phyloP scores from a whole-genome alignment of 2,888 invertebrate genomes.

The Eumerus sabulonum region DNA sequence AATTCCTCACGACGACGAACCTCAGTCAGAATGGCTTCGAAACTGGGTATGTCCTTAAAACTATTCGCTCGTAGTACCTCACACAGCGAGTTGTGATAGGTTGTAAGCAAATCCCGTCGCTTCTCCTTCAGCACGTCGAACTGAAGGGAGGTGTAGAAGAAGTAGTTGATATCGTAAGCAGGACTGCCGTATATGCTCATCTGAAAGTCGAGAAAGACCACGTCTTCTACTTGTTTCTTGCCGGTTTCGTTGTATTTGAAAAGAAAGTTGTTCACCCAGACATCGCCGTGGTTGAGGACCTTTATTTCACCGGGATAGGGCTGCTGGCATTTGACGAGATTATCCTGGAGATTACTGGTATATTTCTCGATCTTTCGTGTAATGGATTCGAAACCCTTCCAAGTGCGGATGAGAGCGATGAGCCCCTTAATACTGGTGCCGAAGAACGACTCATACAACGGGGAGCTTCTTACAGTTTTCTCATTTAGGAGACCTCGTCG shows the following conservation, averaged over 20 bases:
- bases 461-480: conserved; percentile 3
- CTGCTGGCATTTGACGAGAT: conserved; percentile 71
- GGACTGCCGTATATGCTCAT: conserved; percentile 74
- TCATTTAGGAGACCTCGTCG: conserved; percentile 71
- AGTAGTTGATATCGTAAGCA: conserved; percentile 77
- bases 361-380: conserved; percentile 74
- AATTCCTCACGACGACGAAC: conserved; percentile 72
- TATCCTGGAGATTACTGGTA: conserved; percentile 65
- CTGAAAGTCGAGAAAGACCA: conserved; percentile 75
- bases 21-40: conserved; percentile 72
- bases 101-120: conserved; percentile 72
- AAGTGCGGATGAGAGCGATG: conserved; percentile 75
- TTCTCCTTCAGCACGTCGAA: conserved; percentile 72
- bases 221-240: conserved; percentile 18
- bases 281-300: conserved; percentile 80
- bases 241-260: conserved; percentile 76
- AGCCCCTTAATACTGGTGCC: conserved; percentile 31
- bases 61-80: conserved; percentile 70
- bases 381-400: conserved; percentile 78
- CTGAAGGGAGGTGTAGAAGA: conserved; percentile 74
- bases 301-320: conserved; percentile 72
- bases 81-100: conserved; percentile 73
- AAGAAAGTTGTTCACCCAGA: conserved; percentile 80
- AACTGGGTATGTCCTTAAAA: conserved; percentile 71
- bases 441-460: neutral